A percentile compares a stretch with the other conserved stretches of the same genome.
Conservation (phyloP, 2,888 invertebrate species). For the Cosmia trapezina region DNA sequence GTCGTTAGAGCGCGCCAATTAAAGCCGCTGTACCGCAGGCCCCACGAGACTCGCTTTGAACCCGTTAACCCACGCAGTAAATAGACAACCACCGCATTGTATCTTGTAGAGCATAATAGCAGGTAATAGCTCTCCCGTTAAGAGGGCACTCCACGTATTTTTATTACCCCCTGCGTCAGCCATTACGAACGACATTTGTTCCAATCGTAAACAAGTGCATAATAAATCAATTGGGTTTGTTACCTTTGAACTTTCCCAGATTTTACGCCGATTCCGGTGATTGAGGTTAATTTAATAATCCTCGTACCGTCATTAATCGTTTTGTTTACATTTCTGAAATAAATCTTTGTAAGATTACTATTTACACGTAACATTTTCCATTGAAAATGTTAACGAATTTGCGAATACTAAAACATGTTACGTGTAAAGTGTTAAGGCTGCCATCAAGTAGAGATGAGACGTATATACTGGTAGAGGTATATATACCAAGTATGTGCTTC, state of each 20-base stretch:
- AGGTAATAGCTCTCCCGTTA: conserved; percentile 58
- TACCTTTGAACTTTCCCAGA: conserved; percentile 48
- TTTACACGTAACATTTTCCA: neutral
- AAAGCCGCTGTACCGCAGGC: conserved; percentile 40
- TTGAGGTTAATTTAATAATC: conserved; percentile 44
- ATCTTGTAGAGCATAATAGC: conserved; percentile 48
- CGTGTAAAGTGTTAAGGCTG: neutral
- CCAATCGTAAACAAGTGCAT: conserved; percentile 60
- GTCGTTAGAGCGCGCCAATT: conserved; percentile 61
- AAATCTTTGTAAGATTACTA: neutral
- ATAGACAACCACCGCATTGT: conserved; percentile 50
- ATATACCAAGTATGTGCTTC: too few relatives aligned
- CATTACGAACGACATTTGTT: conserved; percentile 50
- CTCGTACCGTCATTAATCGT: neutral
- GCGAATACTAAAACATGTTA: neutral
- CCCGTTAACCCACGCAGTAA: conserved; percentile 57
- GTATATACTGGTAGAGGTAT: too few relatives aligned
- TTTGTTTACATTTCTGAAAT: neutral
- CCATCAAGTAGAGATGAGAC: too few relatives aligned
- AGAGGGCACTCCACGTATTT: conserved; percentile 58
- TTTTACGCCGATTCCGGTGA: conserved; percentile 31
- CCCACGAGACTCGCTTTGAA: conserved; percentile 59
- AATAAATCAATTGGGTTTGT: conserved; percentile 56
- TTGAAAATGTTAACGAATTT: neutral
- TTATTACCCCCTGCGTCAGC: conserved; percentile 54